These are phyloP conservation scores for Philereme transversata DNA, from an alignment of 2,888 invertebrate species.

Conservation along the genomic window DNA sequence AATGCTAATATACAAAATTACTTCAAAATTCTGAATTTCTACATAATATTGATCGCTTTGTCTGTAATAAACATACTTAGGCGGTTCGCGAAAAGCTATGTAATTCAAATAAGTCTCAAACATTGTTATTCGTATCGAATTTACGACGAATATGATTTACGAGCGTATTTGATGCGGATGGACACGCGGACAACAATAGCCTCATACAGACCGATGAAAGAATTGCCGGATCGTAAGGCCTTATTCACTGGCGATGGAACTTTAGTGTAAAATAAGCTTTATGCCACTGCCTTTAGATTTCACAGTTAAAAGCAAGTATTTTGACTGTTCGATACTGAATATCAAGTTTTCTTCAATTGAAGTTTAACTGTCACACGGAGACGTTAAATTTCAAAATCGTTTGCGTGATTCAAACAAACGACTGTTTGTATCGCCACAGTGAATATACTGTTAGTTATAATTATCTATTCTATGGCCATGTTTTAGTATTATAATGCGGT, in stretches of 20 bases:
- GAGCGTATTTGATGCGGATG: slow-evolving; percentile 78
- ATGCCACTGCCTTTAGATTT: neutral
- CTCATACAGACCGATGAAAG: slow-evolving; percentile 66
- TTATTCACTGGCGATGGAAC: slow-evolving; percentile 9
- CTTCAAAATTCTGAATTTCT: neutral
- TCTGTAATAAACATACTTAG: neutral
- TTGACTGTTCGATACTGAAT: neutral
- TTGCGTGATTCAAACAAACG: neutral
- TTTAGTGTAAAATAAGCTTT: slow-evolving; percentile 12
- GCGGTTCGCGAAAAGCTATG: slow-evolving; percentile 11
- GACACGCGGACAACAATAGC: slow-evolving; percentile 77
- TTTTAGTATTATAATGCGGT: slow-evolving; percentile 80
- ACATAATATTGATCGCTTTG: no score
- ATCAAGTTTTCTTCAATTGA: neutral
- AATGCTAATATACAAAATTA: neutral
- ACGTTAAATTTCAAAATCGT: neutral
- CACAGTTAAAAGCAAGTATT: neutral
- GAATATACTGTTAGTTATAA: neutral
- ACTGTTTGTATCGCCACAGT: slow-evolving; percentile 3
- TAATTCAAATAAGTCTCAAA: slow-evolving; percentile 72
- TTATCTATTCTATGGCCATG: slow-evolving; percentile 36
- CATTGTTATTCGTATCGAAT: slow-evolving; percentile 80
- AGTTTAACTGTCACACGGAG: neutral
- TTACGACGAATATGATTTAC: slow-evolving; percentile 82
- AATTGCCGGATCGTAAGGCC: slow-evolving; percentile 50